Base-by-base conservation (phyloP, 2,113 vertebrate genomes). In the Orcinus orca region DNA sequence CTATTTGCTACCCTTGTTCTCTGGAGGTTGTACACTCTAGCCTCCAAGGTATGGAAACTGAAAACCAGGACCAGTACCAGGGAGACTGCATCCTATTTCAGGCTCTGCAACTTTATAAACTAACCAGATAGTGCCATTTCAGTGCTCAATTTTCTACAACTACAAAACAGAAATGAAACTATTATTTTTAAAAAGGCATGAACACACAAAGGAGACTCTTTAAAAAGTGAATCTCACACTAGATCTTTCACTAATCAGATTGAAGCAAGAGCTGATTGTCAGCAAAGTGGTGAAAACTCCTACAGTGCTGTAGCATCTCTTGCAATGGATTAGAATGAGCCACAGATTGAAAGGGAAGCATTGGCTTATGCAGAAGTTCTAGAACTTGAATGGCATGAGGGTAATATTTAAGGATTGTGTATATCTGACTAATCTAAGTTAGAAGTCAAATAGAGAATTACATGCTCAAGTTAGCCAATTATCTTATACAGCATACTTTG, bases 91-190 rank as follows among this genome's bases (percentile, higher is more conserved):
- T 68, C n/a, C 58, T 76, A n/a, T n/a, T 90, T 21, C 47, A 74
- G 36, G 33, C 23, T 92, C 33, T 77, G 17, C 50, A 68, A 36
- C 55, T 67, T 80, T 62, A 84, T 80, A 68, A 74, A n/a, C 44
- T 23, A 74, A 84, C 33, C 47, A 88, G 73, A 71, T 82, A 67
- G 67, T 82, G 62, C 67, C 83, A 90, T 74, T 88, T 96, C 7
- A 25, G 25, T 20, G 15, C 65, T 93, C 76, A 38, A 1, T 36
- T 92, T 79, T 63, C 53, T 58, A 87, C 26, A 71, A 50, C 67
- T 53, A 93, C 93, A 73, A 96, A 80, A 74, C 17, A 90, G 47
- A 90, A 96, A 92, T 86, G 36, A 92, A 93, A 38, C 33, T 38
- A 26, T 29, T 88, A 76, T 71, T 33, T 33, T 55, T 6, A 23